A percentile compares a stretch with the other conserved stretches of the same genome.
Conservation (phyloP, 2,888 invertebrate genomes). For the Drosophila greeni region DNA sequence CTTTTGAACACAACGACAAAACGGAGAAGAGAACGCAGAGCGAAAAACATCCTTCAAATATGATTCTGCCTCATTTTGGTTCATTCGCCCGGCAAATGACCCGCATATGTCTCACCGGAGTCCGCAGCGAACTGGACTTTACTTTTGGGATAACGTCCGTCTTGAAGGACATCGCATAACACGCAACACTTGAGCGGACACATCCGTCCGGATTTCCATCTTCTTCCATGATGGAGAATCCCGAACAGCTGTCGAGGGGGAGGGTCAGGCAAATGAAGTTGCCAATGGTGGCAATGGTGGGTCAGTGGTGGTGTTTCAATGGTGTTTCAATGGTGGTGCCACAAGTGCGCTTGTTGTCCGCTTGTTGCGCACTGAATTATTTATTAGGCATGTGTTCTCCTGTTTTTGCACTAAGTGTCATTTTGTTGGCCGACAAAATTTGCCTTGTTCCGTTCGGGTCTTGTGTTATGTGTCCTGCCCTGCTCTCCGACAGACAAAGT, state of each 20-base stretch:
- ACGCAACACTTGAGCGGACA: slow-evolving; percentile 59
- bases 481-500: slow-evolving; percentile 41
- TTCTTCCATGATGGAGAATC: slow-evolving; percentile 48
- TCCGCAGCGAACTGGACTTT: slow-evolving; percentile 7
- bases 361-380: slow-evolving; percentile 73
- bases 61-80: slow-evolving; percentile 33
- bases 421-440: slow-evolving; percentile 52
- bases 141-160: slow-evolving; percentile 18
- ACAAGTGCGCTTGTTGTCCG: slow-evolving; percentile 67
- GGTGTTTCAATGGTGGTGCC: slow-evolving; percentile 13
- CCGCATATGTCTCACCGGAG: slow-evolving; percentile 51
- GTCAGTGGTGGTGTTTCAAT: slow-evolving; percentile 18
- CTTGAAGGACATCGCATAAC: slow-evolving; percentile 55
- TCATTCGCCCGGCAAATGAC: slow-evolving; percentile 55
- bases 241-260: slow-evolving; percentile 27
- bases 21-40: slow-evolving; percentile 20
- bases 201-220: slow-evolving; percentile 69
- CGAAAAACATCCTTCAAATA: slow-evolving; percentile 26
- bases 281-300: slow-evolving; percentile 1
- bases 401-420: slow-evolving; percentile 61
- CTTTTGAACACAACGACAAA: slow-evolving; percentile 23
- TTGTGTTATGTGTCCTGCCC: slow-evolving; percentile 16
- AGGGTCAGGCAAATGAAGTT: slow-evolving; percentile 8
- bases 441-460: slow-evolving; percentile 36
- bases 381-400: slow-evolving; percentile 69